Percentiles rank a stretch among this genome's conserved stretches.
Evolutionary conservation across 1,140 invertebrate species (phyloP).

Genomic region (Andricus grossulariae): DNA sequence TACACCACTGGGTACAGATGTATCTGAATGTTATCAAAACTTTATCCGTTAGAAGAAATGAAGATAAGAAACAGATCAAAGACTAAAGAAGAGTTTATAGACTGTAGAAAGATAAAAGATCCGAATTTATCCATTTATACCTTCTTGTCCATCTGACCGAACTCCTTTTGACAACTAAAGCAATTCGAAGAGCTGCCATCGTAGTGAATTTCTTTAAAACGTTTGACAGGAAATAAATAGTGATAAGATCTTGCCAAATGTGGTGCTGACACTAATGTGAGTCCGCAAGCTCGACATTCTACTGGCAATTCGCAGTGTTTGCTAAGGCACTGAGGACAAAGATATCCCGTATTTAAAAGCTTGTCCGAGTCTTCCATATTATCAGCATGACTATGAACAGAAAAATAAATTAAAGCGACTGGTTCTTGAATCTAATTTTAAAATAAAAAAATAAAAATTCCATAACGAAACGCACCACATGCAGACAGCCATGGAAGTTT

Average conservation of each 20-base stretch:
- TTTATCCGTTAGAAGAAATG: too few relatives aligned
- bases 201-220: conserved; percentile 84
- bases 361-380: conserved; percentile 81
- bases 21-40: too few relatives aligned
- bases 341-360: conserved; percentile 87
- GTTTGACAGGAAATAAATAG: conserved; percentile 94
- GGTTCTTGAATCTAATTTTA: background rate
- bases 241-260: conserved; percentile 98
- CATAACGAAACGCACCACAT: conserved; percentile 83
- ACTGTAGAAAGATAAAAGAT: too few relatives aligned
- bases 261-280: conserved; percentile 97
- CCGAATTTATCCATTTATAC: conserved; percentile 69
- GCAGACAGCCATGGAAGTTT: conserved; percentile 86
- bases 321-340: conserved; percentile 96
- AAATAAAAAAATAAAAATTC: conserved; percentile 6
- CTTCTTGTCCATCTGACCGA: conserved; percentile 83
- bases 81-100: too few relatives aligned
- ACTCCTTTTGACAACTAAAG: conserved; percentile 84
- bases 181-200: conserved; percentile 78
- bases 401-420: conserved; percentile 27
- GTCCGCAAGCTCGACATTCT: conserved; percentile 95
- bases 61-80: too few relatives aligned
- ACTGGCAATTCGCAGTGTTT: conserved; percentile 99
- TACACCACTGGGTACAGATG: too few relatives aligned
- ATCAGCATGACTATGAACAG: conserved; percentile 85